A percentile compares a stretch with the other conserved stretches of the same genome.
phyloP scores from a whole-genome alignment of 1,140 invertebrate genomes.

The Drosophila ironensis region DNA sequence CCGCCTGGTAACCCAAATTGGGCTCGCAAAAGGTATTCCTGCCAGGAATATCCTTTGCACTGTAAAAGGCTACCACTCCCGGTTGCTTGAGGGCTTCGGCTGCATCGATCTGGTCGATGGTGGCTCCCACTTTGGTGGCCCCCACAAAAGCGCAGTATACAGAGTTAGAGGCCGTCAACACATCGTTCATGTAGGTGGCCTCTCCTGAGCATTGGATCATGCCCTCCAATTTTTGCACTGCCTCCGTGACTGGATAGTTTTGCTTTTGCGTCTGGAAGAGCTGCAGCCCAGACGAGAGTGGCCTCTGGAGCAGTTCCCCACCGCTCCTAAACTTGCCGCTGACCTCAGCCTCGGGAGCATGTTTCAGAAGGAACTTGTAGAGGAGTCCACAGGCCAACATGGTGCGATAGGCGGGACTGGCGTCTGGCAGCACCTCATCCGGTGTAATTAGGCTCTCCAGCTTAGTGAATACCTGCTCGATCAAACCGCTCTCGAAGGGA shows the following conservation, averaged over 20 bases:
- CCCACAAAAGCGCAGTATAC: constrained; percentile 87
- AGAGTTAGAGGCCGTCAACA: constrained; percentile 83
- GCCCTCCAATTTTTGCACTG: constrained; percentile 90
- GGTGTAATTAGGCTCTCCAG: constrained; percentile 86
- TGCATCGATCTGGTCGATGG: constrained; percentile 85
- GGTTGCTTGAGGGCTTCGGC: constrained; percentile 84
- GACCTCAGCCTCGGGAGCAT: constrained; percentile 81
- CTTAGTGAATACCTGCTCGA: constrained; percentile 84
- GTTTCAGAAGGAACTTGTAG: constrained; percentile 87
- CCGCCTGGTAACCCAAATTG: constrained; percentile 55
- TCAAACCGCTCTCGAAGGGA: constrained; percentile 80
- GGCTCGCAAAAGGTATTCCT: constrained; percentile 84
- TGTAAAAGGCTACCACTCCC: constrained; percentile 88
- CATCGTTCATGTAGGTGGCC: constrained; percentile 87
- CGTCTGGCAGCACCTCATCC: constrained; percentile 85
- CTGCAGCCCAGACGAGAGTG: constrained; percentile 88
- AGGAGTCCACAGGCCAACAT: constrained; percentile 86
- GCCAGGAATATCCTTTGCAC: constrained; percentile 90
- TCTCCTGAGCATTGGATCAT: constrained; percentile 89
- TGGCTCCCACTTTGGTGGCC: constrained; percentile 84
- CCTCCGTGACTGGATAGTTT: constrained; percentile 90
- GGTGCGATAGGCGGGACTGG: constrained; percentile 86
- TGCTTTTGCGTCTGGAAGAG: constrained; percentile 87
- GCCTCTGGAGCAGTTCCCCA: constrained; percentile 85
- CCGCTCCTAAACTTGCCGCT: constrained; percentile 83